These are phyloP conservation scores for Galeopterus variegatus DNA, from an alignment of 2,113 vertebrate genomes.

Conservation along the genomic window DNA sequence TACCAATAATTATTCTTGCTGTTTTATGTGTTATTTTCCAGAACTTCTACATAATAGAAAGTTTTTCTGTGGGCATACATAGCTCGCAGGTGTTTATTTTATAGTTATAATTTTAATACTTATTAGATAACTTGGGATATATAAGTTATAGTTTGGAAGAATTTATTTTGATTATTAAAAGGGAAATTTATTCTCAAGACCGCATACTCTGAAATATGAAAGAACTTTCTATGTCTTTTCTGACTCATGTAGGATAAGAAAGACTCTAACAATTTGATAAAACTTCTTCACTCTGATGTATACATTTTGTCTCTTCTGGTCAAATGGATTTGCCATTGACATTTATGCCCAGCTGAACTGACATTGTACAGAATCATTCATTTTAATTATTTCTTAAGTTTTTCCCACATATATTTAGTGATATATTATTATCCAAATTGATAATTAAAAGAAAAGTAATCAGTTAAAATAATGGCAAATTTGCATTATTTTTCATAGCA, in stretches of 20 bases:
- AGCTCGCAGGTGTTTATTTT: constrained; percentile 59
- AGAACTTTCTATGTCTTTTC: not conserved
- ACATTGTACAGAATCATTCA: not conserved
- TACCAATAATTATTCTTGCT: constrained; percentile 11
- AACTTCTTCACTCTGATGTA: not conserved
- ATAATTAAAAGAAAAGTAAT: not conserved
- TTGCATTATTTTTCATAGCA: not conserved
- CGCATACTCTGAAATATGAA: not conserved
- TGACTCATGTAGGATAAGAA: not conserved
- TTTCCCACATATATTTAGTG: not conserved
- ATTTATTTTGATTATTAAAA: constrained; percentile 43
- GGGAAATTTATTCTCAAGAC: not conserved
- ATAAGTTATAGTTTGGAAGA: constrained; percentile 22
- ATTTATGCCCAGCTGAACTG: not conserved
- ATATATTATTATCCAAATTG: constrained; percentile 6
- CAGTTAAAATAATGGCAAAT: constrained; percentile 36
- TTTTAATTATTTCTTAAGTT: constrained; percentile 47
- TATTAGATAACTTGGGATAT: not conserved
- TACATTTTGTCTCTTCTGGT: not conserved
- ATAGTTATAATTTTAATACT: constrained; percentile 58
- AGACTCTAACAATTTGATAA: not conserved
- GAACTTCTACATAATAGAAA: constrained; percentile 9
- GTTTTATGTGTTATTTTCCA: constrained; percentile 40
- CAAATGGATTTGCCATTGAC: not conserved
- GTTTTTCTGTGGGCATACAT: not conserved